Conservation (phyloP, 2,797 vertebrate genomes). For the Myotis vivesi region DNA sequence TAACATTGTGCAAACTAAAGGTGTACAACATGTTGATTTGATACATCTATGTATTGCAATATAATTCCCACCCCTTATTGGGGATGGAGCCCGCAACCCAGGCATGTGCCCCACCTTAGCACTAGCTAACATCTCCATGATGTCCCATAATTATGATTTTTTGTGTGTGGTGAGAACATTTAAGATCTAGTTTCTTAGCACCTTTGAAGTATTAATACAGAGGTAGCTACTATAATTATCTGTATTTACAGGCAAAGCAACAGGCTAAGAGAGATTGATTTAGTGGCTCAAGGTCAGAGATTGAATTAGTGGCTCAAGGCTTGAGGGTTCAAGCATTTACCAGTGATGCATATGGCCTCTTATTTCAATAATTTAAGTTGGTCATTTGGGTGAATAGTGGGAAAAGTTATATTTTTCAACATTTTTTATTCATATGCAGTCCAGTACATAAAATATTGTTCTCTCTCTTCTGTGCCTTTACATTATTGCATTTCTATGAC, state of each 20-base stretch:
- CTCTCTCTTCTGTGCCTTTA: background rate
- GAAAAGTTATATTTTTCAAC: background rate
- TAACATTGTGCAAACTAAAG: background rate
- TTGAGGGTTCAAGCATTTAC: background rate
- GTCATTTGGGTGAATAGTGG: background rate
- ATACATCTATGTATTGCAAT: background rate
- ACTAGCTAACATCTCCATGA: background rate
- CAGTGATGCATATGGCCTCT: background rate
- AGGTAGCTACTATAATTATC: background rate
- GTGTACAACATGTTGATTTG: background rate
- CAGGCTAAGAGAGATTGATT: background rate
- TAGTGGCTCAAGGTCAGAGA: constrained; percentile 25
- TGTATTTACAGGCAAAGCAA: background rate
- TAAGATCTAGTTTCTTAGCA: background rate
- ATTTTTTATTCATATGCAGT: background rate
- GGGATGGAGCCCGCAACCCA: too few relatives aligned
- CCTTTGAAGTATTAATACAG: background rate
- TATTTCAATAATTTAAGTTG: constrained; percentile 7
- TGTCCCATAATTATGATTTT: background rate
- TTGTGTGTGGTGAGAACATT: background rate
- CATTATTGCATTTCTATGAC: background rate
- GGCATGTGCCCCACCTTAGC: background rate
- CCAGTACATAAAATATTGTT: background rate
- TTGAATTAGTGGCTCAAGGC: constrained; percentile 21
- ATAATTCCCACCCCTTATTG: background rate